phyloP scores from a whole-genome alignment of 35 echinoderm and acorn worm species.

The Stichopus chloronotus region DNA sequence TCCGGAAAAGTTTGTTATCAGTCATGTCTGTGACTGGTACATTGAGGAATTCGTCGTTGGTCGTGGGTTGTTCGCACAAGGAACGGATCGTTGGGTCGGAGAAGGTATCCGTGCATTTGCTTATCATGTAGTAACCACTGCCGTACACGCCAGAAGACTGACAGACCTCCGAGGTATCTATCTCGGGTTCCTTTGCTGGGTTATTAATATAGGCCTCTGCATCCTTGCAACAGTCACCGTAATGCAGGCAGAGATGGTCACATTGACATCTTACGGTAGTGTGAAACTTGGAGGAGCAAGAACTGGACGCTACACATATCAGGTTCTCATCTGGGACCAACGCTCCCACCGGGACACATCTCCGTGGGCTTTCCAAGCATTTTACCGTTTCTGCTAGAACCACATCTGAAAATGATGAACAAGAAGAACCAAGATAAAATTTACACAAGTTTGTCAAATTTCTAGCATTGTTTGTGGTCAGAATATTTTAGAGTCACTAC shows the following conservation, averaged over 20 bases:
- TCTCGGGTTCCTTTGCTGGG: too few species aligned
- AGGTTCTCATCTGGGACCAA: not conserved
- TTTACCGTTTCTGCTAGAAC: not conserved
- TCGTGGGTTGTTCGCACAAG: not conserved
- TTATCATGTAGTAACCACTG: constrained; percentile 41
- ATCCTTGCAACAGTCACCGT: constrained; percentile 26
- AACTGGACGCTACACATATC: not conserved
- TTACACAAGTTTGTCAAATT: too few species aligned
- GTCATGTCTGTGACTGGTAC: not conserved
- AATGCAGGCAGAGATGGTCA: not conserved
- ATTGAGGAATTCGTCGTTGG: not conserved
- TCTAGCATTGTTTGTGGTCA: too few species aligned
- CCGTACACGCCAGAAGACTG: not conserved
- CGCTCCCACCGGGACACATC: too few species aligned
- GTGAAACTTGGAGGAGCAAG: not conserved
- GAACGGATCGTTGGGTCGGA: not conserved
- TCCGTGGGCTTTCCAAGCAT: not conserved
- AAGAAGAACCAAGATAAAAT: too few species aligned
- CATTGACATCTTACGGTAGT: not conserved
- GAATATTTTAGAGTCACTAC: too few species aligned
- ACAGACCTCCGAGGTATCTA: not conserved
- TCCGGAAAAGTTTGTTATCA: constrained; percentile 3
- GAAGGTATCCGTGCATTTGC: constrained; percentile 15
- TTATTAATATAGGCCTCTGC: not conserved
- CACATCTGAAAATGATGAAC: not conserved